Conservation (phyloP, 2,797 vertebrate species). For the Lagodon rhomboides region DNA sequence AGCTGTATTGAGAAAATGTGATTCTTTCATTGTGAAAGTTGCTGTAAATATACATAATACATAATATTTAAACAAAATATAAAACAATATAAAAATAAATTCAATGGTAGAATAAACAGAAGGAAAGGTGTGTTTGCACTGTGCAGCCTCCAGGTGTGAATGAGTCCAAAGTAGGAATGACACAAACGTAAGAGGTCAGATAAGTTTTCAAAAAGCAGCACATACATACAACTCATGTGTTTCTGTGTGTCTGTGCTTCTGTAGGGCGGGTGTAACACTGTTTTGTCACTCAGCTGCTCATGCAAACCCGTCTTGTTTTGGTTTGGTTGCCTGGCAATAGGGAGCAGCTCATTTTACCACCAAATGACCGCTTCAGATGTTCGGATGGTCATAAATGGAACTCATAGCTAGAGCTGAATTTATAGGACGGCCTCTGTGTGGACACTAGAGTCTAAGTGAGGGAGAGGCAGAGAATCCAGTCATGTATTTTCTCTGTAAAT, state of each 20-base stretch:
- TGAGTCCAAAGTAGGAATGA: not conserved
- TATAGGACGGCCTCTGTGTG: slow-evolving; percentile 28
- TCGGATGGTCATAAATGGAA: slow-evolving; percentile 49
- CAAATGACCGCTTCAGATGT: slow-evolving; percentile 61
- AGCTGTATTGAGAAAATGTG: too few relatives aligned
- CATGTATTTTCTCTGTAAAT: not conserved
- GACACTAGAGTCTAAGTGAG: slow-evolving; percentile 16
- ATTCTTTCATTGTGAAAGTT: too few relatives aligned
- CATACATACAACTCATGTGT: not conserved
- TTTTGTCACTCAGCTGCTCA: slow-evolving; percentile 46
- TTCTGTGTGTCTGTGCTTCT: slow-evolving; percentile 21
- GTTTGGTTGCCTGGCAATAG: slow-evolving; percentile 46
- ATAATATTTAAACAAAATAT: too few relatives aligned
- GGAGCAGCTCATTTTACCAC: slow-evolving; percentile 18
- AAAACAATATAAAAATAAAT: too few relatives aligned
- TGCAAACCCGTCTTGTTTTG: slow-evolving; percentile 44
- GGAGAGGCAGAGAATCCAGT: not conserved
- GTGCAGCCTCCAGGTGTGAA: slow-evolving; percentile 14
- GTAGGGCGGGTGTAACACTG: slow-evolving; percentile 26
- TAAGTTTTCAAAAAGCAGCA: not conserved
- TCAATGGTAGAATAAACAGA: not conserved
- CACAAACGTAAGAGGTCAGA: not conserved
- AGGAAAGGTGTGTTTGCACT: not conserved
- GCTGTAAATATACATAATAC: too few relatives aligned
- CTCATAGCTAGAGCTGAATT: slow-evolving; percentile 52